Evolutionary conservation across 2,888 invertebrate species (phyloP).

Genomic region (Mesorhabditis spiculigera): DNA sequence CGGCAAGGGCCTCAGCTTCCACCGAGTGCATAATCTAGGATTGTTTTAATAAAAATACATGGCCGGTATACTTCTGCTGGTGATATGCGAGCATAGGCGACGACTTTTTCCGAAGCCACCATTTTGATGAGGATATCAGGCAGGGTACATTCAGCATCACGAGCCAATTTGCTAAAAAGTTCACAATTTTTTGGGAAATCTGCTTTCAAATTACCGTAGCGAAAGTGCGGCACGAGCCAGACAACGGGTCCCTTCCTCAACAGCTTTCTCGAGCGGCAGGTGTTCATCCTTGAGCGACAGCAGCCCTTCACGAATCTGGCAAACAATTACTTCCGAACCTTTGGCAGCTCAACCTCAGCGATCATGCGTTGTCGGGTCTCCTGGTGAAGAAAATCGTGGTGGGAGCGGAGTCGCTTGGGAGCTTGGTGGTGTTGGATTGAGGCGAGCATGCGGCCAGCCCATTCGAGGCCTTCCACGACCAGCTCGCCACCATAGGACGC

Average conservation of each 20-base stretch:
- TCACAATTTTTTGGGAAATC: not conserved
- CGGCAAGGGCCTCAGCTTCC: conserved; percentile 20
- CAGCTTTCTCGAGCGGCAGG: not conserved
- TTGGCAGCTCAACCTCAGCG: not conserved
- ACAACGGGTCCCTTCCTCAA: not conserved
- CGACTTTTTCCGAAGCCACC: conserved; percentile 39
- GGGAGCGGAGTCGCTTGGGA: not conserved
- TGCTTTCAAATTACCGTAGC: not conserved
- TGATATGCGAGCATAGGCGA: conserved; percentile 45
- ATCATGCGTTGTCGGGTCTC: not conserved
- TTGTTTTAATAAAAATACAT: no score
- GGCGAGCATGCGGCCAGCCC: conserved; percentile 21
- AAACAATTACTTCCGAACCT: not conserved
- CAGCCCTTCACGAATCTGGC: not conserved
- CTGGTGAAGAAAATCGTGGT: conserved; percentile 1
- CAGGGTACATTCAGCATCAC: conserved; percentile 21
- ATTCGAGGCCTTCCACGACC: conserved; percentile 22
- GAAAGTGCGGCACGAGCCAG: not conserved
- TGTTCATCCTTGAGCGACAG: not conserved
- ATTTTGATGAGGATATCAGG: conserved; percentile 46
- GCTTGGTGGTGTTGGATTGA: conserved; percentile 8
- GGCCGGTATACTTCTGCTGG: conserved; percentile 20
- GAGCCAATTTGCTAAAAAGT: not conserved
- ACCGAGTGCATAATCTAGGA: not conserved
- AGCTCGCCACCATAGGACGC: not conserved